Percentiles rank a stretch among this genome's conserved stretches.
phyloP scores from a whole-genome alignment of 2,113 vertebrate species.

The Muntiacus reevesi region DNA sequence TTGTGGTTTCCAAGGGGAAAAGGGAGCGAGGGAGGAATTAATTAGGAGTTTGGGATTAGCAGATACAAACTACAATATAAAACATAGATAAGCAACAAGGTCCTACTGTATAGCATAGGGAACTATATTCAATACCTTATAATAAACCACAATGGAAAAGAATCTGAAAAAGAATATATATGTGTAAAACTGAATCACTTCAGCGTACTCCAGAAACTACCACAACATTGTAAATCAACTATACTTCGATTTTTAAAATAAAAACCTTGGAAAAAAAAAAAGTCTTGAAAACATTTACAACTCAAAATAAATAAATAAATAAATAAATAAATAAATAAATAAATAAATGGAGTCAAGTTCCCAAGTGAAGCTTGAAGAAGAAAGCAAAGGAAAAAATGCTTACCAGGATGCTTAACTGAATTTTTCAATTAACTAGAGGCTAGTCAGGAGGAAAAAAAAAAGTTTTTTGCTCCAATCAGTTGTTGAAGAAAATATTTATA shows the following conservation, averaged over 20 bases:
- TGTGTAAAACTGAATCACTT: neutral
- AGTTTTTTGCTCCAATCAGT: neutral
- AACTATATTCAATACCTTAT: neutral
- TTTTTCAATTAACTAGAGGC: slow-evolving; percentile 8
- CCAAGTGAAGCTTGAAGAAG: neutral
- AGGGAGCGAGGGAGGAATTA: neutral
- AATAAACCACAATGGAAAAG: neutral
- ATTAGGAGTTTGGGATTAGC: neutral
- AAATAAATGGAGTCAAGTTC: neutral
- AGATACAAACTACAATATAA: neutral
- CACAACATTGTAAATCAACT: neutral
- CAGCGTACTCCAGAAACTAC: neutral
- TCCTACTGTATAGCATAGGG: neutral
- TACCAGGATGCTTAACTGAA: neutral
- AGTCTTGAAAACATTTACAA: neutral
- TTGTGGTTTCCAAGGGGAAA: neutral
- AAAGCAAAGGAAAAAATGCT: neutral
- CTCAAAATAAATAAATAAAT: neutral
- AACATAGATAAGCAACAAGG: neutral
- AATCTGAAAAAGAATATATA: neutral
- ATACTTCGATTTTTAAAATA: neutral
- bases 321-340: neutral
- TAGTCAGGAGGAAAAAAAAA: neutral
- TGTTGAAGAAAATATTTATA: neutral
- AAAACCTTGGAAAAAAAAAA: neutral